Conservation (phyloP, 2,888 invertebrate genomes). For the Chloroclystis v-ata region DNA sequence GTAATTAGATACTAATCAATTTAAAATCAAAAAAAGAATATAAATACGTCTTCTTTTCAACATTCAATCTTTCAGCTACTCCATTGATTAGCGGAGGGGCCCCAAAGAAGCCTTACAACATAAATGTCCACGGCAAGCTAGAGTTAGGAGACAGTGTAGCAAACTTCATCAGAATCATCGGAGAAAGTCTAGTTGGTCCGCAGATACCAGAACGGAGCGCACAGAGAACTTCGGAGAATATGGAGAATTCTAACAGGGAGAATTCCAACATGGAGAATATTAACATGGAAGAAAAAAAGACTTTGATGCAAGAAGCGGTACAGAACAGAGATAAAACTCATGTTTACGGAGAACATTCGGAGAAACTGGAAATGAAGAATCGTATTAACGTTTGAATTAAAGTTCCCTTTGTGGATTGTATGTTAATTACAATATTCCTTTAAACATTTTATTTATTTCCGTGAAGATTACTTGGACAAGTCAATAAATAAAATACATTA, state of each 20-base stretch:
- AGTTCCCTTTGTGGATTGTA: background rate
- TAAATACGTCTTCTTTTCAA: no score
- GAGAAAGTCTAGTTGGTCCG: background rate
- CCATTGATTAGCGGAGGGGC: background rate
- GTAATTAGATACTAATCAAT: no score
- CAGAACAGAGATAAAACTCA: constrained; percentile 16
- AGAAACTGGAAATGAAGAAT: background rate
- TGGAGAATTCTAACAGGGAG: no score
- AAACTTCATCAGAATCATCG: background rate
- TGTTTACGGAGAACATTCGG: constrained; percentile 30
- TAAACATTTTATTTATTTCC: no score
- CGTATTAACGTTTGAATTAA: background rate
- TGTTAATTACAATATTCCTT: no score
- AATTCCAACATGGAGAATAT: no score
- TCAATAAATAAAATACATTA: no score
- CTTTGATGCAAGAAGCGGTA: background rate
- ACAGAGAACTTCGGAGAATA: background rate
- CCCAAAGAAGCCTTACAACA: constrained; percentile 18
- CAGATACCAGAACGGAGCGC: background rate
- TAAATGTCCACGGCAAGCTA: constrained; percentile 27
- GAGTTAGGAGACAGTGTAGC: constrained; percentile 24
- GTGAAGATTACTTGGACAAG: no score
- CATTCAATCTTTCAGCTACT: constrained; percentile 4
- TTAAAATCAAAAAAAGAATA: no score
- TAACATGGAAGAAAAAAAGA: background rate